phyloP scores from a whole-genome alignment of 2,113 vertebrate species.

The Serilophus lunatus region DNA sequence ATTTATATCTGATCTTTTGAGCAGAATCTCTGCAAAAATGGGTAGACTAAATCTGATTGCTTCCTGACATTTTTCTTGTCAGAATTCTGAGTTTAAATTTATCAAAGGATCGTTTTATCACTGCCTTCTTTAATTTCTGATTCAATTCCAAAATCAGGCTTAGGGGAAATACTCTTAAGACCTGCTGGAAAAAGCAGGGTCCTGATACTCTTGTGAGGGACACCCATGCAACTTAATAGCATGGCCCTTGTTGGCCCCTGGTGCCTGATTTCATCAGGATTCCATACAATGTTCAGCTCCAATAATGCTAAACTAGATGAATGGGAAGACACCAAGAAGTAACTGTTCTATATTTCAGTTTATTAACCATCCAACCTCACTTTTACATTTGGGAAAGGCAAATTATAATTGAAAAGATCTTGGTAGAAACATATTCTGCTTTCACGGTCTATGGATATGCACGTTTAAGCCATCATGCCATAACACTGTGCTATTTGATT shows the following conservation, averaged over 20 bases:
- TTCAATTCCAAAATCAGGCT: not conserved
- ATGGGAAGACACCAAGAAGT: not conserved
- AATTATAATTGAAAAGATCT: not conserved
- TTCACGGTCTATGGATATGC: not conserved
- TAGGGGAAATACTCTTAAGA: not conserved
- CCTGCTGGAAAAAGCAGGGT: not conserved
- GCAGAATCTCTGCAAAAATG: not conserved
- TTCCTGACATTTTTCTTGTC: not conserved
- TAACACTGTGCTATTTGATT: conserved; percentile 33
- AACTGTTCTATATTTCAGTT: not conserved
- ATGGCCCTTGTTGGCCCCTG: not conserved
- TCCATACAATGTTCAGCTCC: not conserved
- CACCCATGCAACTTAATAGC: not conserved
- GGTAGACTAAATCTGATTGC: not conserved
- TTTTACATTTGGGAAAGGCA: not conserved
- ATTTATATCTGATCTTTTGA: not conserved
- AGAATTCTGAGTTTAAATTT: not conserved
- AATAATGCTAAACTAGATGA: not conserved
- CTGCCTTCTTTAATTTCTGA: not conserved
- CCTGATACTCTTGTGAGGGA: not conserved
- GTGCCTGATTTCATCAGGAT: not conserved
- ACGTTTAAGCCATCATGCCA: conserved; percentile 1
- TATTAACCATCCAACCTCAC: not conserved
- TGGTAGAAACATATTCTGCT: not conserved
- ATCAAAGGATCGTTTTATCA: not conserved